Percentiles rank a stretch among this genome's conserved stretches.
phyloP scores from a whole-genome alignment of 2,888 invertebrate species.

The Halictus quadricinctus region DNA sequence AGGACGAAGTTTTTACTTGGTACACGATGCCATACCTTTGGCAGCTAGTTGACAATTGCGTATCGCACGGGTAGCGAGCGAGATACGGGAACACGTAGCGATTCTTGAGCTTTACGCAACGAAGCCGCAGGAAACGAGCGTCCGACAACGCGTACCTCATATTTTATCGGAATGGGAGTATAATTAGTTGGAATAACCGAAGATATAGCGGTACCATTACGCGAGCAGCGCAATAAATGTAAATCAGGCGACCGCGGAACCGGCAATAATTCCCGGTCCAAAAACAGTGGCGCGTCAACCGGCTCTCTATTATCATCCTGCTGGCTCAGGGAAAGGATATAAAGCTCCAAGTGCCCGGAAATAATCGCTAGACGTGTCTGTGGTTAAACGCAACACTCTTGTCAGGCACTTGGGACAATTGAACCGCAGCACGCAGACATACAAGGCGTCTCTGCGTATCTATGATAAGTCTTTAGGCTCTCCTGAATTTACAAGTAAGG shows the following conservation, averaged over 20 bases:
- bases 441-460: not conserved
- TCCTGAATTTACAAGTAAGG: not conserved
- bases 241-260: conserved; percentile 80
- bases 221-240: conserved; percentile 80
- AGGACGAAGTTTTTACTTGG: not conserved
- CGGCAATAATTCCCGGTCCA: conserved; percentile 79
- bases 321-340: conserved; percentile 36
- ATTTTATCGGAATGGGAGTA: conserved; percentile 80
- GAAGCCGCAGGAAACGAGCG: conserved; percentile 48
- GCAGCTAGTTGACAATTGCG: not conserved
- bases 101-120: conserved; percentile 13
- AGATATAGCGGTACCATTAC: conserved; percentile 80
- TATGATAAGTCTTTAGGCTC: not conserved
- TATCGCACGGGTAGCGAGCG: not conserved
- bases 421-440: not conserved
- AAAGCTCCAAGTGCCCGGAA: conserved; percentile 53
- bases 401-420: conserved; percentile 38
- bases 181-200: conserved; percentile 81
- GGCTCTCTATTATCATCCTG: conserved; percentile 77
- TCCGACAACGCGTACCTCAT: conserved; percentile 71
- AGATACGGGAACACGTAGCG: not conserved
- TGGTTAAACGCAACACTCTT: conserved; percentile 46
- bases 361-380: conserved; percentile 53
- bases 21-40: not conserved
- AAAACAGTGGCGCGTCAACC: conserved; percentile 79